A percentile compares a stretch with the other conserved stretches of the same genome.
These are phyloP conservation scores for Ectropis grisescens DNA, from an alignment of 1,140 invertebrate species.

Conservation along the genomic window DNA sequence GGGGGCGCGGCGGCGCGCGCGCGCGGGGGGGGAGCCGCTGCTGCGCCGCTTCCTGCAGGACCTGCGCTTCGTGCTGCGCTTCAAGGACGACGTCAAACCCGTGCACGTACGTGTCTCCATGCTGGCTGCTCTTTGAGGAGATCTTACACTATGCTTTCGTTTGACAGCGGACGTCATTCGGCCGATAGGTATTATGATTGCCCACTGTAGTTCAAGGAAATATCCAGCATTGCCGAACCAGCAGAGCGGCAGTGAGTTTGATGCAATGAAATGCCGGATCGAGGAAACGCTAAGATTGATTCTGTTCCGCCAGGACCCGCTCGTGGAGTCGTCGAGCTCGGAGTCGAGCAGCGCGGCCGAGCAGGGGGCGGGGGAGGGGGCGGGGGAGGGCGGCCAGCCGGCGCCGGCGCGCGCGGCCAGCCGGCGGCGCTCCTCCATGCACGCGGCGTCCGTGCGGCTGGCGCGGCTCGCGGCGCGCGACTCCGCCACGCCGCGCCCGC, in stretches of 20 bases:
- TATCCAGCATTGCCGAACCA: too few relatives aligned
- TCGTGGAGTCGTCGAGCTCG: slow-evolving; percentile 4
- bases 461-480: slow-evolving; percentile 25
- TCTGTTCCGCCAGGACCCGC: slow-evolving; percentile 4
- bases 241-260: too few relatives aligned
- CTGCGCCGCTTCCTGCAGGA: slow-evolving; percentile 27
- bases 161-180: too few relatives aligned
- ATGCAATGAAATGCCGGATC: too few relatives aligned
- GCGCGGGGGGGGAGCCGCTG: slow-evolving; percentile 18
- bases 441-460: slow-evolving; percentile 38
- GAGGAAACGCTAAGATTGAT: too few relatives aligned
- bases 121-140: too few relatives aligned
- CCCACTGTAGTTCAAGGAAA: too few relatives aligned
- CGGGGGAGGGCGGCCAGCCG: slow-evolving; percentile 9
- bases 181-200: too few relatives aligned
- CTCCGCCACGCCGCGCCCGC: slow-evolving; percentile 8
- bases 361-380: slow-evolving; percentile 3
- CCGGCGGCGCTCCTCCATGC: slow-evolving; percentile 45
- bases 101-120: slow-evolving; percentile 19
- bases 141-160: too few relatives aligned
- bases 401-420: slow-evolving; percentile 12
- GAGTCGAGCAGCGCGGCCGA: slow-evolving; percentile 1
- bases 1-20: slow-evolving; percentile 26
- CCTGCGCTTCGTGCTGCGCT: slow-evolving; percentile 48
- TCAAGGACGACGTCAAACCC: slow-evolving; percentile 44